A percentile compares a stretch with the other conserved stretches of the same genome.
phyloP scores from a whole-genome alignment of 2,113 vertebrate species.

The Saimiri boliviensis region DNA sequence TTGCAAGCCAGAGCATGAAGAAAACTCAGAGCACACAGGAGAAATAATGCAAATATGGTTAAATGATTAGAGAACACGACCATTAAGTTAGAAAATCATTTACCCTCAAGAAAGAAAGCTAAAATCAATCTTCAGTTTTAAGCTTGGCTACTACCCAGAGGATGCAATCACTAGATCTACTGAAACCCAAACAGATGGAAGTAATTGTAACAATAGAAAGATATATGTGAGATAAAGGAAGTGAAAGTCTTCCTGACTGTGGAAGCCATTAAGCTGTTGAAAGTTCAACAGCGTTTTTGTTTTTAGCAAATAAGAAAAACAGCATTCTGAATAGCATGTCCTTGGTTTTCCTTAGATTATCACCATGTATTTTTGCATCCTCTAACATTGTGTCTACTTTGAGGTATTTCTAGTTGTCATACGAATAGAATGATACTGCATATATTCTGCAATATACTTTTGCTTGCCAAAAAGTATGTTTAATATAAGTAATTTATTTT shows the following conservation, averaged over 20 bases:
- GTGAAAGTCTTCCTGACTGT: background rate
- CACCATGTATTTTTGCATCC: background rate
- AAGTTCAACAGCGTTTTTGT: constrained; percentile 2
- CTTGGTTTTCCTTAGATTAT: background rate
- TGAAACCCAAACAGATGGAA: constrained; percentile 45
- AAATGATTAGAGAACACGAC: background rate
- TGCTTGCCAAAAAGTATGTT: background rate
- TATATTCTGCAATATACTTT: background rate
- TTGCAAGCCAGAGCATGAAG: background rate
- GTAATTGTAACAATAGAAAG: constrained; percentile 23
- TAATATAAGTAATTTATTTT: background rate
- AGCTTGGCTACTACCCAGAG: constrained; percentile 24
- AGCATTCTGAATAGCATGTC: background rate
- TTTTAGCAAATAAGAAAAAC: constrained; percentile 39
- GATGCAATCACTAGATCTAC: background rate
- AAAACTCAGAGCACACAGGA: background rate
- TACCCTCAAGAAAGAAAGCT: background rate
- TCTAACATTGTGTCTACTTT: background rate
- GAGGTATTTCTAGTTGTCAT: background rate
- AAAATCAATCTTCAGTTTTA: constrained; percentile 25
- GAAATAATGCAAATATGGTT: background rate
- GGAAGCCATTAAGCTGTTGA: background rate
- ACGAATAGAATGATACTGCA: background rate
- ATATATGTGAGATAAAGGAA: constrained; percentile 47
- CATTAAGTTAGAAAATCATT: constrained; percentile 36